Percentiles rank a stretch among this genome's conserved stretches.
These are phyloP conservation scores for Drosophila pandora DNA, from an alignment of 1,140 invertebrate species.

Conservation along the genomic window DNA sequence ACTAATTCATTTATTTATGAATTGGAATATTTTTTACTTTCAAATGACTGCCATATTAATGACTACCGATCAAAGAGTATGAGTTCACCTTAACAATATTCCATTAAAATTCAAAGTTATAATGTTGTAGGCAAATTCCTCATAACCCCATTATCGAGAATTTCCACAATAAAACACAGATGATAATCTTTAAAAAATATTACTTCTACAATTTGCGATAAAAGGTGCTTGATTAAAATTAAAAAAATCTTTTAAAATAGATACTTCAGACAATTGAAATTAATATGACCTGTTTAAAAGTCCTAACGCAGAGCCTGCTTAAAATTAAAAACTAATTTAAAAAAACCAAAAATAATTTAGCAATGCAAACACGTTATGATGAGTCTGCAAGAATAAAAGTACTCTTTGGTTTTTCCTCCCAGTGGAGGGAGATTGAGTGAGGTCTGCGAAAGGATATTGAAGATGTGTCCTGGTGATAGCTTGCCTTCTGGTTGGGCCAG, in stretches of 20 bases:
- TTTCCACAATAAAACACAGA: neutral
- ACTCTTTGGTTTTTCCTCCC: conserved; percentile 2
- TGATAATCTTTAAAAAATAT: too few relatives aligned
- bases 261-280: too few relatives aligned
- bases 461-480: neutral
- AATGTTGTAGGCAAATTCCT: neutral
- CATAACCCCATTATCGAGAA: neutral
- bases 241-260: too few relatives aligned
- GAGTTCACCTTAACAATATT: neutral
- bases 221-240: too few relatives aligned
- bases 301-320: neutral
- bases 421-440: neutral
- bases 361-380: conserved; percentile 20
- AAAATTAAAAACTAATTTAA: neutral
- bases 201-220: too few relatives aligned
- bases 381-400: conserved; percentile 30
- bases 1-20: too few relatives aligned
- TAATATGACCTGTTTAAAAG: neutral
- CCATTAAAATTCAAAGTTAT: neutral
- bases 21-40: too few relatives aligned
- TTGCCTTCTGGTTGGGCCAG: conserved; percentile 6
- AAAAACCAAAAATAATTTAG: neutral
- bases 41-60: too few relatives aligned
- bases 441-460: conserved; percentile 29
- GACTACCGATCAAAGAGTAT: neutral